Conservation (phyloP, 2,797 vertebrate genomes). For the Erithacus rubecula region DNA sequence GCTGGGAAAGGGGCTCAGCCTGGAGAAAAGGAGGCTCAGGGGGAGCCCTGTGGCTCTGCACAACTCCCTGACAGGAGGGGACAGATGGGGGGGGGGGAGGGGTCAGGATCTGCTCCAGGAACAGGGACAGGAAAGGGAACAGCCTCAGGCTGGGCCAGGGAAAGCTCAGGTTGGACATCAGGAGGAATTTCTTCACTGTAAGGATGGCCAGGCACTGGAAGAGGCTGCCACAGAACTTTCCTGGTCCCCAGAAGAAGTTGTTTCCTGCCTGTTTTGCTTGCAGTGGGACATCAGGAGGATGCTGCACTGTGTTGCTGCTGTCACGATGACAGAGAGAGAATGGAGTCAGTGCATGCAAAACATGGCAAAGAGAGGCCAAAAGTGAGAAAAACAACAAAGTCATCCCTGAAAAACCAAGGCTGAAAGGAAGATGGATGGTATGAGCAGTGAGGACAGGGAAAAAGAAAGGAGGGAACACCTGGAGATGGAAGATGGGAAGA, state of each 20-base stretch:
- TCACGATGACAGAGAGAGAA: not conserved
- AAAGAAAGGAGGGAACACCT: not conserved
- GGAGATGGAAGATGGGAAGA: not conserved
- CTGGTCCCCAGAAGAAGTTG: not conserved
- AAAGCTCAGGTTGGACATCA: rapidly evolving
- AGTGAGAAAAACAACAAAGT: not conserved
- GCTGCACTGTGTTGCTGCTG: not conserved
- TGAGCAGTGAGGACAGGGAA: not conserved
- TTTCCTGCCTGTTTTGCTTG: not conserved
- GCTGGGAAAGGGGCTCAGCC: not conserved
- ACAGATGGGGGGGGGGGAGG: rapidly evolving
- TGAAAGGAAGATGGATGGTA: not conserved
- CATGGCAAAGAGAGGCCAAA: not conserved
- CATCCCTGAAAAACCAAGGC: not conserved
- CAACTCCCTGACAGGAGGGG: not conserved
- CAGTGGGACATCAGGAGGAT: not conserved
- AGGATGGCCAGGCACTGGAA: rapidly evolving
- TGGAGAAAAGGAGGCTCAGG: not conserved
- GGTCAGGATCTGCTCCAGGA: rapidly evolving
- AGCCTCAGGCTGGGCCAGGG: rapidly evolving
- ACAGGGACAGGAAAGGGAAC: rapidly evolving
- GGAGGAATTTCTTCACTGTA: rapidly evolving
- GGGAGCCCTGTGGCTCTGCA: not conserved
- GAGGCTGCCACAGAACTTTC: not conserved
- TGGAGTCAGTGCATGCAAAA: not conserved